Conservation (phyloP, 2,797 vertebrate genomes). For the Lagorchestes hirsutus region DNA sequence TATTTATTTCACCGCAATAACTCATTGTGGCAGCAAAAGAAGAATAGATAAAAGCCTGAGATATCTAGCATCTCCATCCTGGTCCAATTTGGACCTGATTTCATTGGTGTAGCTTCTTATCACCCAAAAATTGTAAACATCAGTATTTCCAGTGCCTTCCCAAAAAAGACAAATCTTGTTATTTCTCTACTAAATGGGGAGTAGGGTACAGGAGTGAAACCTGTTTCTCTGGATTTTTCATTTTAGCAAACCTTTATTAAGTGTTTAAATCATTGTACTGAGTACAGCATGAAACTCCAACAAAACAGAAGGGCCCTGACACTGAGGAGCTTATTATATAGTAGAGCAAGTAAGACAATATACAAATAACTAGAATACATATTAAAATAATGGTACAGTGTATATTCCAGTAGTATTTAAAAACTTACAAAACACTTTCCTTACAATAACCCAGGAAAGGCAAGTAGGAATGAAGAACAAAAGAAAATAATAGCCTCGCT, state of each 20-base stretch:
- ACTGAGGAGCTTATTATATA: background rate
- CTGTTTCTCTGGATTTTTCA: conserved; percentile 70
- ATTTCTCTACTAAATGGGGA: conserved; percentile 71
- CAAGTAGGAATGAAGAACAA: too few species aligned
- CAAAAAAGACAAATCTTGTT: conserved; percentile 68
- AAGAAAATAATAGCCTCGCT: too few species aligned
- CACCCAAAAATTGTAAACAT: conserved; percentile 62
- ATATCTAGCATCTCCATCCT: conserved; percentile 48
- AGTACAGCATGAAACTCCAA: background rate
- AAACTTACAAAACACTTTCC: background rate
- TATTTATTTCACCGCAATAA: conserved; percentile 72
- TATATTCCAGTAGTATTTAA: background rate
- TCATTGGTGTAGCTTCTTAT: conserved; percentile 50
- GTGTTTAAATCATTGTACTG: background rate
- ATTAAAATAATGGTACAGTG: background rate
- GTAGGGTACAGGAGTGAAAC: conserved; percentile 69
- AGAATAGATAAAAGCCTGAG: conserved; percentile 57
- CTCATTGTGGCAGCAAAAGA: conserved; percentile 74
- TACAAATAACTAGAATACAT: background rate
- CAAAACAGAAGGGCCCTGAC: background rate
- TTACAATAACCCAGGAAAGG: too few species aligned
- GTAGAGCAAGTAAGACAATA: background rate
- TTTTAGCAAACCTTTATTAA: background rate
- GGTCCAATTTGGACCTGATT: background rate
- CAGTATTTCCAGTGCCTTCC: conserved; percentile 62